These are phyloP conservation scores for Zygogramma bicolorata DNA, from an alignment of 2,888 invertebrate species.

Conservation along the genomic window DNA sequence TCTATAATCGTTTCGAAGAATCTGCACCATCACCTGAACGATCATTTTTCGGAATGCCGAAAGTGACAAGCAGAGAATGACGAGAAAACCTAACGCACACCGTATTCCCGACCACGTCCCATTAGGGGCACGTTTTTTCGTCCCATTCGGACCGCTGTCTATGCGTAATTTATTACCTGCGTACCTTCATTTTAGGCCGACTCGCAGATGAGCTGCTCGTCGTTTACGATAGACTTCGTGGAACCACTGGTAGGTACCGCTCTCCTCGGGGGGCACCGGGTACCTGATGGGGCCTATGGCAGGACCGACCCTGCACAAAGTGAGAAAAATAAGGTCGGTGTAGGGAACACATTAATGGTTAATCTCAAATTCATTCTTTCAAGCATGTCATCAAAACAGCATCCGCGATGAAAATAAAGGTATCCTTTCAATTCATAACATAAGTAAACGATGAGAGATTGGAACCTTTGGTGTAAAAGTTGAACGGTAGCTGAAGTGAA, in stretches of 20 bases:
- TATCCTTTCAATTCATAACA: too few relatives aligned
- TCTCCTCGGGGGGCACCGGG: conserved; percentile 51
- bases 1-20: too few relatives aligned
- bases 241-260: conserved; percentile 53
- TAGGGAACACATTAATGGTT: too few relatives aligned
- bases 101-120: conserved; percentile 1
- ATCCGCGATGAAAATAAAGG: too few relatives aligned
- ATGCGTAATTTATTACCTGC: conserved; percentile 36
- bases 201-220: conserved; percentile 12
- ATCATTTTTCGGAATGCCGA: not conserved
- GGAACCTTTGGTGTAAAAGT: too few relatives aligned
- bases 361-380: too few relatives aligned
- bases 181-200: conserved; percentile 31
- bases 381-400: too few relatives aligned
- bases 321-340: too few relatives aligned
- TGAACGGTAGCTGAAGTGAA: too few relatives aligned
- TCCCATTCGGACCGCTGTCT: conserved; percentile 31
- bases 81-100: too few relatives aligned
- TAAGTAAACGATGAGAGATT: too few relatives aligned
- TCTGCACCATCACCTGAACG: not conserved
- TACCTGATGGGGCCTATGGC: conserved; percentile 15
- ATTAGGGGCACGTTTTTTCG: not conserved
- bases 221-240: conserved; percentile 64
- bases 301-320: not conserved
- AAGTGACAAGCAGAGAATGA: not conserved